phyloP scores from a whole-genome alignment of 2,113 vertebrate species.

The Notechis scutatus region DNA sequence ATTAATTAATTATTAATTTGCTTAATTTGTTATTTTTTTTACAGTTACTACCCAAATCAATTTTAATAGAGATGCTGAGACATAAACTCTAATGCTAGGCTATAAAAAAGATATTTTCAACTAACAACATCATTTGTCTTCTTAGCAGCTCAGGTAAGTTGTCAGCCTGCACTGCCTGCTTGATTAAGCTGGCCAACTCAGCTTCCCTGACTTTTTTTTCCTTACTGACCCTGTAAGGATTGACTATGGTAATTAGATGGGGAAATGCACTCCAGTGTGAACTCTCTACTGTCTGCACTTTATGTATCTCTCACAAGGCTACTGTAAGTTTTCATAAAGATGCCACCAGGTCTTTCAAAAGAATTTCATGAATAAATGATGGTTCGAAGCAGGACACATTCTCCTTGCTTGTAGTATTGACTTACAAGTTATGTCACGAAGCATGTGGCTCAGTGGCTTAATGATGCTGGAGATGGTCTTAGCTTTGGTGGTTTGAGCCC shows the following conservation, averaged over 20 bases:
- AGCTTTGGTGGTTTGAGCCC: not conserved
- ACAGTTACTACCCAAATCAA: not conserved
- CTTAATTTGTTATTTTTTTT: not conserved
- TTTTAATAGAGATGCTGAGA: conserved; percentile 12
- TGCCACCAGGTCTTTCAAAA: not conserved
- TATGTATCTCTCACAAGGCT: not conserved
- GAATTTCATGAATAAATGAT: not conserved
- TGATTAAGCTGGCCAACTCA: not conserved
- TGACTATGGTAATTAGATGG: conserved; percentile 1
- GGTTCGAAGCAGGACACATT: not conserved
- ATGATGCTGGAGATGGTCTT: not conserved
- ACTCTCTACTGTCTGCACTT: not conserved
- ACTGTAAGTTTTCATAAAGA: not conserved
- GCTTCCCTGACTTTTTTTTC: not conserved
- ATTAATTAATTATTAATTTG: too few species aligned
- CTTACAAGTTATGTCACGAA: not conserved
- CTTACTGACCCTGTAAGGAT: not conserved
- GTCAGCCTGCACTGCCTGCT: not conserved
- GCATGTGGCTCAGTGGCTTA: not conserved
- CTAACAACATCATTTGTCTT: conserved; percentile 19
- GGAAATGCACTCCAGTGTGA: not conserved
- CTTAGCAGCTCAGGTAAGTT: conserved; percentile 10
- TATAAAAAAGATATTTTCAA: conserved; percentile 4
- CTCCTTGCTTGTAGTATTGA: not conserved
- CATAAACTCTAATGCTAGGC: conserved; percentile 6